Evolutionary conservation across 2,888 invertebrate species (phyloP), one percentile per base, ranked within the genome.

Genomic region (Euplexia lucipara): DNA sequence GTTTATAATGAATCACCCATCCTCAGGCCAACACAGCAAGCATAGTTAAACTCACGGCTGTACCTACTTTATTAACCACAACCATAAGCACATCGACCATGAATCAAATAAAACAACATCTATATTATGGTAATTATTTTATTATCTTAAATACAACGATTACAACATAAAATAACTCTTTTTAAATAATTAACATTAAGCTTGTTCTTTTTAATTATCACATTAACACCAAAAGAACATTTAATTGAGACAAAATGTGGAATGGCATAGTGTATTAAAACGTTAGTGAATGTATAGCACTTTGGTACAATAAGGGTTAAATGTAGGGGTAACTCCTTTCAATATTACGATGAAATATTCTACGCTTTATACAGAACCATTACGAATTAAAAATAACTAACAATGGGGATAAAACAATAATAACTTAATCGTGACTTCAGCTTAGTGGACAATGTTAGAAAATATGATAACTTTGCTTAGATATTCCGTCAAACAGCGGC

Each of bases 161-260:
- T 93, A 93, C 91, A 95, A 95, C 92, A 91, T 90, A 94, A 94
- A 92, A 94, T 91, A 94, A 92, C 91, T 91, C 87, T 92, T 90
- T 90, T 92, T 89, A 92, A 92, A 92, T 92, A 89, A 91, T 88
- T 91, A 93, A 93, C 90, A 90, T 89, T 90, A 93, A 93, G 93
- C 92, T 95, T 95, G 94, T 94, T 95, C 94, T 89, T 89, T 86
- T 74, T 83, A 88, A 90, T 90, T 93, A 95, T 94, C 93, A 94
- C 94, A 92, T 89, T 87, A 87, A 91, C 88, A 91, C 90, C 88
- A 90, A 91, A 90, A 90, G 83, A 90, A 90, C 83, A 86, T 88
- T 87, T 86, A 86, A 89, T 89, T 86, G 88, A 90, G 88, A 90
- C 87, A 79, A 81, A n/a, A 64, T 83, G 81, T 95, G 94, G 94